Evolutionary conservation across 2,113 vertebrate species (phyloP).

Genomic region (Trochalopteron elliotii): DNA sequence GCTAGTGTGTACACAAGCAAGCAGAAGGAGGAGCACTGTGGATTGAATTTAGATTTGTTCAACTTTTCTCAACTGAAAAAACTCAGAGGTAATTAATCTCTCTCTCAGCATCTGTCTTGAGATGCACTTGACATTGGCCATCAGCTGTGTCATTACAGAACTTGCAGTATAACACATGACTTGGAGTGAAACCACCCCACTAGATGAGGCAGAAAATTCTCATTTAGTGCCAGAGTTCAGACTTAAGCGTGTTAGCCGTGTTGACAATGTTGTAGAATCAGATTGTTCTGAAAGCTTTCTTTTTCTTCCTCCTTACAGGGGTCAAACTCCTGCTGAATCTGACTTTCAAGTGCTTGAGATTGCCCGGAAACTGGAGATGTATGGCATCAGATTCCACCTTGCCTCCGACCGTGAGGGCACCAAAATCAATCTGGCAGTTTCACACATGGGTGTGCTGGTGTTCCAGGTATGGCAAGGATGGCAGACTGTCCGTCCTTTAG

Average conservation of each 20-base stretch:
- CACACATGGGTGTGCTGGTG: conserved; percentile 92
- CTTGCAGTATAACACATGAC: background rate
- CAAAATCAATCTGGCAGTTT: conserved; percentile 91
- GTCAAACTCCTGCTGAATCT: conserved; percentile 94
- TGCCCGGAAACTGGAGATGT: conserved; percentile 93
- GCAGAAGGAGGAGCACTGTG: background rate
- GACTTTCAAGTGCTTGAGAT: conserved; percentile 98
- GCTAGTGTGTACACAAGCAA: background rate
- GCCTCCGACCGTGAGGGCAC: conserved; percentile 92
- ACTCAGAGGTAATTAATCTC: background rate
- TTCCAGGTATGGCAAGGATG: conserved; percentile 84
- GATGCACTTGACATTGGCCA: background rate
- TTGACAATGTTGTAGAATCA: background rate
- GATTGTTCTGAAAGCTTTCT: background rate
- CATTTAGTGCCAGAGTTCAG: background rate
- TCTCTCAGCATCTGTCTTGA: background rate
- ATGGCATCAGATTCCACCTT: conserved; percentile 90
- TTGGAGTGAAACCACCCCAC: background rate
- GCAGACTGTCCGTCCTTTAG: background rate
- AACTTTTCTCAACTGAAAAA: background rate
- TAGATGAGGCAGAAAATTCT: background rate
- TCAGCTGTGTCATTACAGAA: background rate
- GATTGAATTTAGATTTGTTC: background rate
- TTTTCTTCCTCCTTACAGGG: conserved; percentile 66
- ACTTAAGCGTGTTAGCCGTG: accelerated